Base-by-base conservation (phyloP, 2,113 vertebrate species). In the Gallinago undulata region DNA sequence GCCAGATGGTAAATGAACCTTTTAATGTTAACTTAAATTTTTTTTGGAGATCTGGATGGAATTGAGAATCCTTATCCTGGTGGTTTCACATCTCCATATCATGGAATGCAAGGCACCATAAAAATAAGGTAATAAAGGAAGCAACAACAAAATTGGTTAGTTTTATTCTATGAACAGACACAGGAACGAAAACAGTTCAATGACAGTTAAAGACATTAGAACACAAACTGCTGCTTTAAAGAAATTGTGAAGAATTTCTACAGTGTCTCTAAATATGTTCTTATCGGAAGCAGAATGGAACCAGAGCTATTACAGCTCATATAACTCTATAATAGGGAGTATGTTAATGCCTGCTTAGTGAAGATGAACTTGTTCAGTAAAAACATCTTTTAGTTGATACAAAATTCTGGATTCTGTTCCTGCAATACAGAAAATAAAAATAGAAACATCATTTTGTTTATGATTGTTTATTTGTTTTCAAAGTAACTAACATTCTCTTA, bases 1-100 rank as follows among this genome's bases (percentile, higher is more conserved):
- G 67, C 67, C 92, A 90, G 94, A 94, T 93, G 90, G 90, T 59
- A 80, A 69, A 86, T 37, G 57, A 95, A 90, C 85, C 47, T 92
- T 83, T 85, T 53, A 41, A 75, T 83, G 67, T 69, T 93, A 90
- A 57, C 43, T 75, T 89, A 28, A 1, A 1, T 51, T 28, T 75
- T 28, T 30, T 82, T 80, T 84, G 6, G 85, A 79, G 48, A 57
- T 85, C 57, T 86, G 67, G 35, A 53, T 93, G 85, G 59, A 95
- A 90, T 25, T 77, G 75, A 90, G 63, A 88, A 62, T 83, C 31
- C 7, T 92, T 10, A 45, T 83, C 63, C 41, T 86, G 39, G 31
- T 83, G 67, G 53, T 64, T 95, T 90, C 59, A 62, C n/a, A 19
- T 90, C 39, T 83, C 88, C 7, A 4, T 59, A 37, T 43, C 41